Conservation (phyloP, 2,888 invertebrate species). For the Deilephila elpenor region DNA sequence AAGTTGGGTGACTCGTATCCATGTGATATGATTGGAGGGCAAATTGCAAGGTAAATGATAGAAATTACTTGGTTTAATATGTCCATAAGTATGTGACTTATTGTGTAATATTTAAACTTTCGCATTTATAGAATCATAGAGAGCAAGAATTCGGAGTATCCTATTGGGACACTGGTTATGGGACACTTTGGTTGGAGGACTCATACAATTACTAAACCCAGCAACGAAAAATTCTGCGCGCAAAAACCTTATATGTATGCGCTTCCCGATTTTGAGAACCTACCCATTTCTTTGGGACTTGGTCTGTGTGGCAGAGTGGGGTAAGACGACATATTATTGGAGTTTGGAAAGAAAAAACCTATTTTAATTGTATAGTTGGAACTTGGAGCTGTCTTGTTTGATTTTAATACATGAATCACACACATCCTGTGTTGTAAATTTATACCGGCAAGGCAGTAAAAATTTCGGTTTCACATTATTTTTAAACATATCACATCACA, state of each 20-base stretch:
- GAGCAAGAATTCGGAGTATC: constrained; percentile 85
- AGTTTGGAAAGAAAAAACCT: background rate
- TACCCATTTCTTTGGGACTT: constrained; percentile 84
- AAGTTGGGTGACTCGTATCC: constrained; percentile 70
- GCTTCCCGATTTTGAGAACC: constrained; percentile 83
- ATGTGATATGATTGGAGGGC: constrained; percentile 87
- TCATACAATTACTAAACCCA: constrained; percentile 80
- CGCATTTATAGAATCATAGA: constrained; percentile 84
- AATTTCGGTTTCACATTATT: no score
- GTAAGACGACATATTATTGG: constrained; percentile 60
- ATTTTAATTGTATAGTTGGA: no score
- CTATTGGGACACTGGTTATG: constrained; percentile 85
- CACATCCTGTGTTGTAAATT: no score
- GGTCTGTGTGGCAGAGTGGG: constrained; percentile 88
- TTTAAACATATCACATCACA: no score
- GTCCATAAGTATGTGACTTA: no score
- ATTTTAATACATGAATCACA: no score
- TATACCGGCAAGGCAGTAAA: no score
- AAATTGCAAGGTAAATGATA: constrained; percentile 86
- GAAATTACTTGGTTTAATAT: no score
- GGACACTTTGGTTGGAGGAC: constrained; percentile 88
- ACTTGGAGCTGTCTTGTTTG: no score
- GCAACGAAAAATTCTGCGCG: constrained; percentile 51
- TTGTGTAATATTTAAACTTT: background rate
- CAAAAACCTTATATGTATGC: constrained; percentile 64